phyloP scores from a whole-genome alignment of 2,888 invertebrate species.

The Leptopilina syphax region DNA sequence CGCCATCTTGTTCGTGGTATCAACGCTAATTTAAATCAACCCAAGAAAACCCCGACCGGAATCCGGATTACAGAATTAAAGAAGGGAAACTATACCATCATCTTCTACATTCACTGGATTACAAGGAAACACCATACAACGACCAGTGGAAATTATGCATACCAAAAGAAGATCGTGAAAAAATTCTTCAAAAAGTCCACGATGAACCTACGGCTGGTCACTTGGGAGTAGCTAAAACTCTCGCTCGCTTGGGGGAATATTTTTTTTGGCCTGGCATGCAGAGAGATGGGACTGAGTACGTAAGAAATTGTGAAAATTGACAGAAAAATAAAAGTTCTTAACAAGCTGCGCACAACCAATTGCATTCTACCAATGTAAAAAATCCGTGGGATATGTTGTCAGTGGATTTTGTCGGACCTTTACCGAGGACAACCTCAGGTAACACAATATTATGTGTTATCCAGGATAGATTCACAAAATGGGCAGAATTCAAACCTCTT shows the following conservation, averaged over 20 bases:
- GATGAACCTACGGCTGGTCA: conserved; percentile 39
- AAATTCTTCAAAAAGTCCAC: not conserved
- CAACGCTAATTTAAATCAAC: too few species aligned
- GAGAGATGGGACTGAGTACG: not conserved
- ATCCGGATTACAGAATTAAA: not conserved
- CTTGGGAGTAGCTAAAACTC: conserved; percentile 33
- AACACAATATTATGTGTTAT: not conserved
- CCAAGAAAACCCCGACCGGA: not conserved
- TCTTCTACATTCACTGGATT: not conserved
- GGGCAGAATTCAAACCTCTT: not conserved
- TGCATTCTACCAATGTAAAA: not conserved
- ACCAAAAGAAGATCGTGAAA: not conserved
- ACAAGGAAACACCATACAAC: not conserved
- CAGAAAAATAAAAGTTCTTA: conserved; percentile 1
- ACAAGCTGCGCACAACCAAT: not conserved
- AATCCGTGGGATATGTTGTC: conserved; percentile 11
- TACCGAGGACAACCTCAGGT: conserved; percentile 14
- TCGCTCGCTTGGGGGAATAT: not conserved
- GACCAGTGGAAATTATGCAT: conserved; percentile 34
- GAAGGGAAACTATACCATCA: not conserved
- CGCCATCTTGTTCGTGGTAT: not conserved
- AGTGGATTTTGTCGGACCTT: conserved; percentile 1
- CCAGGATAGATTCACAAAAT: not conserved
- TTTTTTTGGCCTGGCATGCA: not conserved
- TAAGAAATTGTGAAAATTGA: not conserved